Evolutionary conservation across 2,888 invertebrate genomes (phyloP).

Genomic region (Leucophora obtusa): DNA sequence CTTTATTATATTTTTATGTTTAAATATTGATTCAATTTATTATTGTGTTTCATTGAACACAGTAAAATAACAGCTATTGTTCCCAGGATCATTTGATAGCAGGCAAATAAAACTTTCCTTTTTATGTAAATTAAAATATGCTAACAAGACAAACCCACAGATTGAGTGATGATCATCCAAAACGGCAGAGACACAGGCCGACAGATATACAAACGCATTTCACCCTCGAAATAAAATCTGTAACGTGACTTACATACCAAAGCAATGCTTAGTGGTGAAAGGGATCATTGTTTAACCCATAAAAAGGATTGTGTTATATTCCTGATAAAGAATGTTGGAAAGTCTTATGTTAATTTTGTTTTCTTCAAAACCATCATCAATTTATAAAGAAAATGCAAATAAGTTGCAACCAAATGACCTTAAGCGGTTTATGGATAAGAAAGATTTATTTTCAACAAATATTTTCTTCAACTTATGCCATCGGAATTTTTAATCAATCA

Average conservation of each 20-base stretch:
- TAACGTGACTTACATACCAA: slow-evolving; percentile 64
- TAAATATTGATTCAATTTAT: slow-evolving; percentile 56
- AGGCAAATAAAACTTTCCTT: neutral
- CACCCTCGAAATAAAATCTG: slow-evolving; percentile 7
- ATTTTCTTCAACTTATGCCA: slow-evolving; percentile 43
- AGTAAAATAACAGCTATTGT: slow-evolving; percentile 8
- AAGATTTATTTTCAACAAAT: neutral
- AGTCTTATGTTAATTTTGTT: slow-evolving; percentile 38
- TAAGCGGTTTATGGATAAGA: slow-evolving; percentile 58
- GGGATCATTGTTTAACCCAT: slow-evolving; percentile 59
- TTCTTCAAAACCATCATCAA: slow-evolving; percentile 15
- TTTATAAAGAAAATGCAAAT: slow-evolving; percentile 54
- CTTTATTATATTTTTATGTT: slow-evolving; percentile 53
- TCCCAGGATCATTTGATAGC: slow-evolving; percentile 14
- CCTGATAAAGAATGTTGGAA: neutral
- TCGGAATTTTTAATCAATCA: slow-evolving; percentile 62
- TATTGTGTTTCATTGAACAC: slow-evolving; percentile 25
- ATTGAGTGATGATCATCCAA: slow-evolving; percentile 56
- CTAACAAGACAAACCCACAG: slow-evolving; percentile 53
- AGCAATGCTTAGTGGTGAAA: slow-evolving; percentile 64
- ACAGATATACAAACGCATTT: neutral
- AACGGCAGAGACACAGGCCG: slow-evolving; percentile 5
- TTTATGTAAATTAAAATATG: slow-evolving; percentile 56
- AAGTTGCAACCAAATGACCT: slow-evolving; percentile 54
- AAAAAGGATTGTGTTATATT: slow-evolving; percentile 35